These are phyloP conservation scores for Eilema griseolum DNA, from an alignment of 2,888 invertebrate species.

Conservation along the genomic window DNA sequence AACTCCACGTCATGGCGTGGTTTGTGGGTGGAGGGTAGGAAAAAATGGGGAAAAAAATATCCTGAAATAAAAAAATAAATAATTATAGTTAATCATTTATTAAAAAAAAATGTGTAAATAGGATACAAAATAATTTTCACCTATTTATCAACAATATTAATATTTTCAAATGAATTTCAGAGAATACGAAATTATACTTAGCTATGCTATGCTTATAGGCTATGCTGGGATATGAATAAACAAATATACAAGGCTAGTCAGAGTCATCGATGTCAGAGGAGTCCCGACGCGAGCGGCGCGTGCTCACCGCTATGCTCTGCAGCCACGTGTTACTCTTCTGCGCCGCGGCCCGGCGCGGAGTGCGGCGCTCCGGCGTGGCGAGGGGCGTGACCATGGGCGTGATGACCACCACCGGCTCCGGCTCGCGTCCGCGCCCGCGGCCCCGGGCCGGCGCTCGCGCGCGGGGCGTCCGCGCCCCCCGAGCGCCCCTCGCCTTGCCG, in stretches of 20 bases:
- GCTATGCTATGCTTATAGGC: not conserved
- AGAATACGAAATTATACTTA: not conserved
- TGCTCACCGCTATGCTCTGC: constrained; percentile 63
- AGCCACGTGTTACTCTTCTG: constrained; percentile 72
- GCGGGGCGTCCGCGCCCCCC: constrained; percentile 38
- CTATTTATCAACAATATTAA: not conserved
- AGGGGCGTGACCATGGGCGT: constrained; percentile 48
- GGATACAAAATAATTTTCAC: constrained; percentile 8
- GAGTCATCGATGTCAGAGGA: constrained; percentile 77
- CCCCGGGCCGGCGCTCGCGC: constrained; percentile 30
- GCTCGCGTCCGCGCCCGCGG: constrained; percentile 44
- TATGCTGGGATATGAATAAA: not conserved
- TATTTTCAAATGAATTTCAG: constrained; percentile 3
- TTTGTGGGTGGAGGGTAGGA: too few species aligned
- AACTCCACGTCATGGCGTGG: too few species aligned
- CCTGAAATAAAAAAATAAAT: not conserved
- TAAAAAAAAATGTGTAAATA: constrained; percentile 4
- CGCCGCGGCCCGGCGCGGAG: constrained; percentile 76
- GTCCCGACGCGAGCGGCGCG: constrained; percentile 60
- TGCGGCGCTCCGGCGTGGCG: constrained; percentile 71
- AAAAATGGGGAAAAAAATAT: too few species aligned
- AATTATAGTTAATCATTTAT: constrained; percentile 3
- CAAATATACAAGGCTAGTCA: constrained; percentile 57
- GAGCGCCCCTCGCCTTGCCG: constrained; percentile 31
- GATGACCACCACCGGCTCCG: constrained; percentile 52